Evolutionary conservation across 2,888 invertebrate genomes (phyloP).

Genomic region (Synergus japonicus): DNA sequence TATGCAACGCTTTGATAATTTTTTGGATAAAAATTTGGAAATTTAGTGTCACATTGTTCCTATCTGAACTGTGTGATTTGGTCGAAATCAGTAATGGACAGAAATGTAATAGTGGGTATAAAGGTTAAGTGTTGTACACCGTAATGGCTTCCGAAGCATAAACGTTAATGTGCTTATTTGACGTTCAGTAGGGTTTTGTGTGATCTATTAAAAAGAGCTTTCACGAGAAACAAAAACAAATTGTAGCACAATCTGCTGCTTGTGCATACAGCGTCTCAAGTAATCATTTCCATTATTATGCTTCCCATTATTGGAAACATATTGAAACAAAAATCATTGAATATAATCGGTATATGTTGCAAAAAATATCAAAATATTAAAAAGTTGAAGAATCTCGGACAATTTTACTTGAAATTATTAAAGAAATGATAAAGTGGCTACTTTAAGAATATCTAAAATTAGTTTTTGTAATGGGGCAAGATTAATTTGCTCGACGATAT

Average conservation of each 20-base stretch:
- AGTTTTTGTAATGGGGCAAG: neutral
- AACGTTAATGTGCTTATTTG: slow-evolving; percentile 19
- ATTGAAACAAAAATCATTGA: no score
- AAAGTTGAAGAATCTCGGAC: no score
- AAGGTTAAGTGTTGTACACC: slow-evolving; percentile 28
- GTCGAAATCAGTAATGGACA: neutral
- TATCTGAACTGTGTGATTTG: neutral
- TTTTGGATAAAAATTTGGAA: no score
- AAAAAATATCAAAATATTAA: no score
- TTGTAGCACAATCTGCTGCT: neutral
- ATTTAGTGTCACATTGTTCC: neutral
- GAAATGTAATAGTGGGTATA: neutral
- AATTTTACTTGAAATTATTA: neutral
- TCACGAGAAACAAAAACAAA: slow-evolving; percentile 21
- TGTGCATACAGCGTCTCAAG: no score
- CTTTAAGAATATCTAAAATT: neutral
- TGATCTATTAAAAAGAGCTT: slow-evolving; percentile 28
- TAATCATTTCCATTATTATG: no score
- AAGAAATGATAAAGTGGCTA: neutral
- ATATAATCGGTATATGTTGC: no score
- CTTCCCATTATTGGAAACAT: no score
- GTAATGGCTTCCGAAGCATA: slow-evolving; percentile 10
- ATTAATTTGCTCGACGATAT: slow-evolving; percentile 18
- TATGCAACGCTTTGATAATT: no score
- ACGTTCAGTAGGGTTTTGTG: slow-evolving; percentile 16